Evolutionary conservation across 2,888 invertebrate species (phyloP), one percentile per base, ranked within the genome.

Genomic region (Cryptus armator): DNA sequence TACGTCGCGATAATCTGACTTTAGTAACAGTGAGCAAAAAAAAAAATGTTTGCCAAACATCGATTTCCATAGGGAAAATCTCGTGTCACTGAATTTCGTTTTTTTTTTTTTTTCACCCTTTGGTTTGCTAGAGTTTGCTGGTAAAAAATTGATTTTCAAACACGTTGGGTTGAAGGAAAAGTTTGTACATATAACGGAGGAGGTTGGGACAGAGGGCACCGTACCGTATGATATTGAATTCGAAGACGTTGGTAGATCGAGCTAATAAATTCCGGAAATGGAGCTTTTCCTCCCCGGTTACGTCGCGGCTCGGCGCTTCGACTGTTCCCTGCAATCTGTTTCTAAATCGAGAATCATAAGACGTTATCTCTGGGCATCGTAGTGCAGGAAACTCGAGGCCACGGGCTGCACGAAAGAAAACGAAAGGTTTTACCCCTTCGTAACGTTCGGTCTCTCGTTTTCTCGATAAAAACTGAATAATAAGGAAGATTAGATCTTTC

Each of bases 301-400:
- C 44, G 67, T 70, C 48, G 68, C 37, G 43, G 80, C 78, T 56
- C 80, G 76, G 72, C 72, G 84, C 78, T 78, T 37, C 32, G 29
- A 56, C 19, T 56, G 56, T 29, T 32, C 62, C 81, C 81, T 78
- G 84, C 84, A 84, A 84, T 84, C 84, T 84, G 84, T 84, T 84
- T 84, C 78, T 84, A 84, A 84, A 84, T 84, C 84, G 84, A 84
- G 84, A 84, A 84, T 81, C 84, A 84, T 84, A 84, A 84, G 81
- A 84, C 84, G 84, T 81, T 84, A 84, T 81, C 84, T 81, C 84
- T 78, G 59, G 62, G 81, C 75, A 81, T 84, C 80, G 59, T 46
- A 74, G 81, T 43, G 74, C 81, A 81, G 78, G 51, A 81, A 72
- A 82, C 82, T 74, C 68, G 84, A 72, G 81, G 37, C 79, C 84